Evolutionary conservation across 2,113 vertebrate genomes (phyloP).

Genomic region (Haliaeetus leucogaster): DNA sequence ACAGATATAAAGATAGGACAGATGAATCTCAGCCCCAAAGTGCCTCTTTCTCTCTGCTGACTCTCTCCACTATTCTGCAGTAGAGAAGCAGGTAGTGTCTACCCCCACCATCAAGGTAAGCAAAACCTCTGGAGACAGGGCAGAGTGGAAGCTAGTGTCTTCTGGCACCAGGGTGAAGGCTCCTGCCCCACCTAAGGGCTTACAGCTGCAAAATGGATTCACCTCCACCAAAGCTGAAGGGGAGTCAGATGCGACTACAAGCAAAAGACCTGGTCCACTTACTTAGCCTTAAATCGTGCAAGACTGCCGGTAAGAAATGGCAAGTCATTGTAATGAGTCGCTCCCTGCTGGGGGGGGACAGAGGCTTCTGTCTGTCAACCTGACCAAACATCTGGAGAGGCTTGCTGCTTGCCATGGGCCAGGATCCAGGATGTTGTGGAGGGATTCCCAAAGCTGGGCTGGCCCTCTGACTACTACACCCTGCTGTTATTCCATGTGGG

Average conservation of each 20-base stretch:
- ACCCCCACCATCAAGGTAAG: not conserved
- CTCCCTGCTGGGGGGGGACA: not conserved
- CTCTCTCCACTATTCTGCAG: not conserved
- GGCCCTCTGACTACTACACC: not conserved
- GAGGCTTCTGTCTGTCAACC: not conserved
- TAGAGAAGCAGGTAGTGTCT: not conserved
- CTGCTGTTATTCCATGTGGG: not conserved
- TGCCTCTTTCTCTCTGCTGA: not conserved
- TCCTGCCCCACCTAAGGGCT: not conserved
- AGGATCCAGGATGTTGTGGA: not conserved
- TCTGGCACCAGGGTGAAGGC: not conserved
- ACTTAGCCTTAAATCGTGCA: not conserved
- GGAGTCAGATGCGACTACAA: not conserved
- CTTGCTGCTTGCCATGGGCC: not conserved
- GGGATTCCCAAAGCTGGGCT: not conserved
- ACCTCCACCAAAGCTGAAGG: not conserved
- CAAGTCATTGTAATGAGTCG: not conserved
- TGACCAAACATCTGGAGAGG: not conserved
- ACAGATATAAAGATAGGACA: not conserved
- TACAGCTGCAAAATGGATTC: not conserved
- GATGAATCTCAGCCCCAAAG: not conserved
- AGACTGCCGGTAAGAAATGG: not conserved
- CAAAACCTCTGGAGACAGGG: not conserved
- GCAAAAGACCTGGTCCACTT: not conserved
- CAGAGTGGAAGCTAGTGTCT: not conserved